A percentile compares a stretch with the other conserved stretches of the same genome.
Conservation (phyloP, 2,113 vertebrate species). For the Ramphastos sulfuratus region DNA sequence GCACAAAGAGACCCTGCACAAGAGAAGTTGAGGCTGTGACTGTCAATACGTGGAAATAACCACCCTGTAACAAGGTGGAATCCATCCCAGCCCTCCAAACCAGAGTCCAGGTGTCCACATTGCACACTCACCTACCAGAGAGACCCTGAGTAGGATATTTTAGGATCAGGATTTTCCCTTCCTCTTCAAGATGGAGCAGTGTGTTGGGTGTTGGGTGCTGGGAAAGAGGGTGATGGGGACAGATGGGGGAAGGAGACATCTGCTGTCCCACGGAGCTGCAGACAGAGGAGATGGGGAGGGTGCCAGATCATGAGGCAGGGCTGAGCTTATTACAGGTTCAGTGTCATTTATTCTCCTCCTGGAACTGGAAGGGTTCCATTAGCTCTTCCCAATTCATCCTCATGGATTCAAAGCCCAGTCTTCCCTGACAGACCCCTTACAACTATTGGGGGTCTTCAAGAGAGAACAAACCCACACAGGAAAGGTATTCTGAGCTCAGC, state of each 20-base stretch:
- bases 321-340: not conserved
- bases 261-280: not conserved
- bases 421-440: not conserved
- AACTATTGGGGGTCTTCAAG: not conserved
- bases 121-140: not conserved
- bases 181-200: not conserved
- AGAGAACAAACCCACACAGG: not conserved
- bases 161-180: not conserved
- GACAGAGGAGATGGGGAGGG: not conserved
- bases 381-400: not conserved
- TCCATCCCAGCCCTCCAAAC: not conserved
- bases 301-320: accelerated
- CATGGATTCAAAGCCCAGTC: not conserved
- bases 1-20: no score
- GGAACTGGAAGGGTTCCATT: not conserved
- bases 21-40: not conserved
- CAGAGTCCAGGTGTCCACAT: not conserved
- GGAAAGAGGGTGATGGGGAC: not conserved
- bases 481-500: not conserved
- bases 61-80: not conserved
- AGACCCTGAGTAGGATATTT: accelerated
- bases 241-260: no score
- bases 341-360: not conserved
- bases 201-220: not conserved
- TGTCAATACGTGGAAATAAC: not conserved